phyloP scores from a whole-genome alignment of 2,113 vertebrate species.

The Climacteris rufus region DNA sequence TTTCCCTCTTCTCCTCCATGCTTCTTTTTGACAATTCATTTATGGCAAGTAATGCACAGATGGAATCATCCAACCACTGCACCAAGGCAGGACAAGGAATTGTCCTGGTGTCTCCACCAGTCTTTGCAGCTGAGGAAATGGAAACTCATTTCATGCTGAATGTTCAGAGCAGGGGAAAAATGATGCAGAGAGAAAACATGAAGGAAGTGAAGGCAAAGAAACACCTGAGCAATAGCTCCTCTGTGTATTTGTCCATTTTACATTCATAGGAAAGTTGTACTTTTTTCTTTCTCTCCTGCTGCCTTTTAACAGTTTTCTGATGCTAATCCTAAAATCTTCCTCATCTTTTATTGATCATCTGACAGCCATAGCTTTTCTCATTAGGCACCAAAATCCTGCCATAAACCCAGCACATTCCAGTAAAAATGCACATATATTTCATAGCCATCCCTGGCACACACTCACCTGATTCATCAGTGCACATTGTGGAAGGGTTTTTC shows the following conservation, averaged over 20 bases:
- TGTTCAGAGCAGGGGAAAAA: neutral
- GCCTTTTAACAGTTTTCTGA: slow-evolving; percentile 23
- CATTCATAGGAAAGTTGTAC: neutral
- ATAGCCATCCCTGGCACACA: neutral
- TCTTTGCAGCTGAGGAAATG: neutral
- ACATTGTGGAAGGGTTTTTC: neutral
- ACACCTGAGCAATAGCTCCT: neutral
- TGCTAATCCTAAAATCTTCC: slow-evolving; percentile 21
- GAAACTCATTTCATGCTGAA: neutral
- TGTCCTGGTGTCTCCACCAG: neutral
- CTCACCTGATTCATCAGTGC: neutral
- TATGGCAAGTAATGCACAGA: neutral
- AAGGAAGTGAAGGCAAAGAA: neutral
- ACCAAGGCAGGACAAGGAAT: neutral
- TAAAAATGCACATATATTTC: slow-evolving; percentile 4
- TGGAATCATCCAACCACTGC: neutral
- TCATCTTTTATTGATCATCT: slow-evolving; percentile 49
- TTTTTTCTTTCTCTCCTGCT: neutral
- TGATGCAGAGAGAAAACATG: neutral
- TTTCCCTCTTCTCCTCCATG: neutral
- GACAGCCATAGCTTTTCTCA: slow-evolving; percentile 10
- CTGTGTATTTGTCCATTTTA: slow-evolving; percentile 4
- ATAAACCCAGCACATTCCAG: neutral
- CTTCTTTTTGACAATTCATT: neutral
- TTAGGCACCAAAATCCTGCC: slow-evolving; percentile 5